Conservation (phyloP, 2,797 vertebrate species). For the Hippopotamyrus pictus region DNA sequence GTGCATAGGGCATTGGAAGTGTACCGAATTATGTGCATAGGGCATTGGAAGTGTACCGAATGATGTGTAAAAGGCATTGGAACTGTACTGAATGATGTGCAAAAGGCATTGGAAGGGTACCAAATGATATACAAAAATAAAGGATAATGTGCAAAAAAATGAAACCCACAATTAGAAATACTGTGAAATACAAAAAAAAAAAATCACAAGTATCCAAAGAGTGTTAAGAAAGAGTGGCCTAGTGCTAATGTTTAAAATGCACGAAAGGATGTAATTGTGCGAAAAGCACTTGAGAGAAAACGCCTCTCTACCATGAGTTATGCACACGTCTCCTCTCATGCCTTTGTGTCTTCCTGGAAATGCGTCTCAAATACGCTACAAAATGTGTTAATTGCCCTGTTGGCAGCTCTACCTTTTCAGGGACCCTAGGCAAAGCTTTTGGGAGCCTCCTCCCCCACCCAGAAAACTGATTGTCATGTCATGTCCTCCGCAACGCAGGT, state of each 20-base stretch:
- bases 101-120: neutral
- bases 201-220: neutral
- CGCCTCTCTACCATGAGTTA: neutral
- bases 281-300: neutral
- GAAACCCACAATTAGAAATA: neutral
- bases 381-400: neutral
- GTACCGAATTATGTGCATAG: neutral
- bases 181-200: neutral
- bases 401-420: neutral
- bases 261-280: neutral
- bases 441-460: neutral
- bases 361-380: neutral
- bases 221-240: neutral
- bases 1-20: neutral
- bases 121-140: neutral
- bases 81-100: neutral
- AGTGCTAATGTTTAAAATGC: neutral
- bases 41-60: neutral
- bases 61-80: neutral
- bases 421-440: neutral
- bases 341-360: neutral
- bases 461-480: neutral
- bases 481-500: neutral
- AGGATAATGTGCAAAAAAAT: neutral
- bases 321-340: neutral